phyloP scores from a whole-genome alignment of 2,797 vertebrate genomes.

The Molossus molossus region DNA sequence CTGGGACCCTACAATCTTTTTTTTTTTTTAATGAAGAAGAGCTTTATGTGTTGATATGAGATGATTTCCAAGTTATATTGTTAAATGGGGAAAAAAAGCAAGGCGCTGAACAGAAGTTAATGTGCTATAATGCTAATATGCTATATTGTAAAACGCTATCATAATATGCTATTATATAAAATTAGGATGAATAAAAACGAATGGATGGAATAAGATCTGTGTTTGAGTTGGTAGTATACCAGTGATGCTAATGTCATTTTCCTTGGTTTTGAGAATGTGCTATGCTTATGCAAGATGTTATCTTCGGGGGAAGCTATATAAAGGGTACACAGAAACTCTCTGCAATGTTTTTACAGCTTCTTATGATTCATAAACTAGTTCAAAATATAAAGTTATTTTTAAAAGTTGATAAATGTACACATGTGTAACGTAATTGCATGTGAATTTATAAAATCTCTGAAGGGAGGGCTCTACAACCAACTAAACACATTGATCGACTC shows the following conservation, averaged over 20 bases:
- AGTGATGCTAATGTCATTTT: neutral
- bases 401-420: neutral
- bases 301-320: neutral
- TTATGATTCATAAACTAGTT: neutral
- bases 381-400: slow-evolving; percentile 18
- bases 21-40: neutral
- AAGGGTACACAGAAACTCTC: neutral
- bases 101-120: neutral
- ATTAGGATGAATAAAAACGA: neutral
- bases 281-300: neutral
- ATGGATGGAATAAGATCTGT: neutral
- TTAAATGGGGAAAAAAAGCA: neutral
- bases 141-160: neutral
- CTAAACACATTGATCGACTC: neutral
- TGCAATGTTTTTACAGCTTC: neutral
- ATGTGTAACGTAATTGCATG: neutral
- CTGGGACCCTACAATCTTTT: no score
- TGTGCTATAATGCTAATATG: neutral
- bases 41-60: neutral
- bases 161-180: neutral
- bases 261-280: neutral
- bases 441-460: neutral
- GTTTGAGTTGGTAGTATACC: neutral
- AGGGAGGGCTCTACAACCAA: neutral
- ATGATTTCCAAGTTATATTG: neutral